Base-by-base conservation (phyloP, 2,797 vertebrate genomes). In the Onychomys arenicola region DNA sequence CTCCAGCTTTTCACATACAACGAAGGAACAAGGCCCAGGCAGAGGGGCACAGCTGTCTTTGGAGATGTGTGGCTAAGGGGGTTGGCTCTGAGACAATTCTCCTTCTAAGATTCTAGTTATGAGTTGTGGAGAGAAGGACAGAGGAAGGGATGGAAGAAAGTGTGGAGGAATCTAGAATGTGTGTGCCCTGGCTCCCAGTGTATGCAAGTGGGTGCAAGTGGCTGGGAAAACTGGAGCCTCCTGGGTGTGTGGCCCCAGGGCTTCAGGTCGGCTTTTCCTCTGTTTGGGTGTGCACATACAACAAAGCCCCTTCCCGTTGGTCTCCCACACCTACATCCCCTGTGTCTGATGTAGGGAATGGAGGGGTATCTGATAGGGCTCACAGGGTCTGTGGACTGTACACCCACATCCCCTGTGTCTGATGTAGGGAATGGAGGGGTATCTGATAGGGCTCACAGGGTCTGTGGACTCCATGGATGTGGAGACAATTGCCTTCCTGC, bases 291-390 rank as follows among this genome's bases (percentile, higher is more conserved):
- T 37, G 81, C 14, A 3, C 7, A 4, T 32, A 16, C 57, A 37
- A 5, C n/a, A 12, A 34, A 19, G 11, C 75, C 25, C 77, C 49
- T 1, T 0, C 14, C 8, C 23, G 32, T 43, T 14, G 17, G 3
- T 29, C 10, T 14, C 55, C 34, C 11, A 3, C 1, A 0, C 8
- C 17, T 29, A 4, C n/a, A 2, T 8, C 25, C 25, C 17, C 25
- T 6, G 5, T 0, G 0, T 76, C 73, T 0, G 0, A 8, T 2
- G 29, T 67, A 27, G 34, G 34, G 61, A 37, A 12, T 34, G 3
- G 37, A 3, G 37, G 14, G 82, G 23, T 40, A 13, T 52, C 84
- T 14, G 0, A 2, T 3, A 34, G 34, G 29, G 19, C 6, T 27
- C 65, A 55, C 17, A 0, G 5, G 34, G 25, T n/a, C n/a, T n/a